Evolutionary conservation across 2,888 invertebrate genomes (phyloP).

Genomic region (Agrochola lota): DNA sequence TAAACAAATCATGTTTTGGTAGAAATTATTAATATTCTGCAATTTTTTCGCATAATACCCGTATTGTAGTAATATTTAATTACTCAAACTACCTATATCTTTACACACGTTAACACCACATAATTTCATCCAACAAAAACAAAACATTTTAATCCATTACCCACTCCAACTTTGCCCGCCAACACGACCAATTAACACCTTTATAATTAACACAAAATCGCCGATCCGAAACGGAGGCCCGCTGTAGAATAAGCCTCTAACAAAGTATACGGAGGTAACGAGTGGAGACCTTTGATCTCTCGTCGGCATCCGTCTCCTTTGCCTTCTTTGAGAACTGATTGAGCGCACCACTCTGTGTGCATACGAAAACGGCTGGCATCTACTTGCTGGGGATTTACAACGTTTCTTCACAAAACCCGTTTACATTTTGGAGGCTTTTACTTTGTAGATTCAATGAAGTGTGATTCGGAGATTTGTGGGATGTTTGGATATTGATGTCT

Average conservation of each 20-base stretch:
- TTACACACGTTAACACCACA: slow-evolving; percentile 11
- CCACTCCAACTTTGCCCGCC: background rate
- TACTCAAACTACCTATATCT: background rate
- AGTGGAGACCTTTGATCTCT: slow-evolving; percentile 83
- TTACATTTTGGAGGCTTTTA: slow-evolving; percentile 71
- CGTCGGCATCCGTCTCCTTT: slow-evolving; percentile 80
- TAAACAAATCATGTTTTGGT: background rate
- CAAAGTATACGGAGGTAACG: slow-evolving; percentile 74
- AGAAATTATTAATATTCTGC: background rate
- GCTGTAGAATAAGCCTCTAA: slow-evolving; percentile 62
- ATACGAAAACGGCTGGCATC: slow-evolving; percentile 84
- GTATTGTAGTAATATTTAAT: background rate
- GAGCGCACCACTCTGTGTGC: slow-evolving; percentile 87
- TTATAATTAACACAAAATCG: slow-evolving; percentile 47
- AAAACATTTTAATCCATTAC: slow-evolving; percentile 35
- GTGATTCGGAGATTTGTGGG: slow-evolving; percentile 44
- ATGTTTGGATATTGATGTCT: slow-evolving; percentile 35
- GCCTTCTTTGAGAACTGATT: slow-evolving; percentile 87
- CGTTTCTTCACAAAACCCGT: slow-evolving; percentile 78
- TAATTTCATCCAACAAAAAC: slow-evolving; percentile 6
- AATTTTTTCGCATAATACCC: background rate
- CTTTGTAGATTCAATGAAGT: slow-evolving; percentile 68
- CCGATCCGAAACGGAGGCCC: slow-evolving; percentile 46
- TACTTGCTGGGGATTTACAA: slow-evolving; percentile 77
- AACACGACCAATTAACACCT: slow-evolving; percentile 35